These are phyloP conservation scores for Centropristis striata DNA, from an alignment of 2,113 vertebrate genomes.

Conservation along the genomic window DNA sequence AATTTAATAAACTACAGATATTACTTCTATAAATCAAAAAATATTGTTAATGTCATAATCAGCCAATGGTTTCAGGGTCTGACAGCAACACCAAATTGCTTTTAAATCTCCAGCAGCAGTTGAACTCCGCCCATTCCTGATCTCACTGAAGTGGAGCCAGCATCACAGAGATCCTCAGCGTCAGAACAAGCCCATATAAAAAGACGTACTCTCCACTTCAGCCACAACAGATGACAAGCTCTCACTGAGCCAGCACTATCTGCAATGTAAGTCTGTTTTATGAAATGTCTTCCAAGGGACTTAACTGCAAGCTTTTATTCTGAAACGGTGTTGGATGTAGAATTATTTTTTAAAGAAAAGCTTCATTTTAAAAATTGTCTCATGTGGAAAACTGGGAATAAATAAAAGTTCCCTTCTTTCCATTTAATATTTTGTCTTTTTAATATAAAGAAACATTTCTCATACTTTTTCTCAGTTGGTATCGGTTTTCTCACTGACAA, in stretches of 20 bases:
- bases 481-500: constrained; percentile 25
- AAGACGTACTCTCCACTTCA: constrained; percentile 60
- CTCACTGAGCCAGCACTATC: constrained; percentile 37
- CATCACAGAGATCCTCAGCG: constrained; percentile 57
- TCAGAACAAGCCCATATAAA: constrained; percentile 71
- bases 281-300: constrained; percentile 39
- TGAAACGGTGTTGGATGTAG: constrained; percentile 46
- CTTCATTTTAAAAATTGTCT: neutral
- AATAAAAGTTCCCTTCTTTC: constrained; percentile 12
- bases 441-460: constrained; percentile 10
- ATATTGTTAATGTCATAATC: constrained; percentile 51
- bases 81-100: constrained; percentile 38
- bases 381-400: constrained; percentile 9
- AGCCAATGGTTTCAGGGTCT: constrained; percentile 43
- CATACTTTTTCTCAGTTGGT: neutral
- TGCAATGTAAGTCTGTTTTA: constrained; percentile 43
- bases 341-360: constrained; percentile 35
- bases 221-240: constrained; percentile 62
- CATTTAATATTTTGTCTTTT: constrained; percentile 14
- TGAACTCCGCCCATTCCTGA: constrained; percentile 71
- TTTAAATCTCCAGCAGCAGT: constrained; percentile 55
- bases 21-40: constrained; percentile 64
- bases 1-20: constrained; percentile 49
- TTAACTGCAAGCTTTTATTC: constrained; percentile 25
- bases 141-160: constrained; percentile 60